Evolutionary conservation across 2,888 invertebrate species (phyloP), one percentile per base, ranked within the genome.

Genomic region (Terebella lapidaria): DNA sequence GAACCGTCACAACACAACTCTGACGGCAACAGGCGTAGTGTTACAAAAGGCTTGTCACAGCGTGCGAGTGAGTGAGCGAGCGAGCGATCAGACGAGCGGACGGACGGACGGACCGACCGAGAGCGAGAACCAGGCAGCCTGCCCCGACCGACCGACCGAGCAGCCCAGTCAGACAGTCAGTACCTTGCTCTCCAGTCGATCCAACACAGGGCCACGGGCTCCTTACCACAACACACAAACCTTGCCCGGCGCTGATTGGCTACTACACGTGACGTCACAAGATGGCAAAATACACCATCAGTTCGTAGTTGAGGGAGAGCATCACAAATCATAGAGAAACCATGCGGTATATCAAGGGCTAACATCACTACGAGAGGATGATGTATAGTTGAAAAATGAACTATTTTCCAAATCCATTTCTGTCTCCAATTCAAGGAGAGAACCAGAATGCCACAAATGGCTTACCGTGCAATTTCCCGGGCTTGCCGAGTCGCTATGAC

Each of bases 371-470:
- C 5, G 49, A 20, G n/a, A 49, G 15, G 10, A 22, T 49, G 49
- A 20, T 5, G 5, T 15, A 49, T 5, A 20, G 24, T n/a, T 5
- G 22, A 22, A 49, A n/a, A 24, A 49, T n/a, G 18, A n/a, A 15
- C 49, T 49, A 49, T 22, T 49, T 49, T 22, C 49, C 49, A 10
- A 49, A 49, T 49, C 49, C 49, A 24, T 49, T 49, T 24, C 24
- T 49, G 24, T 10, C 49, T 5, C 49, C 49, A 5, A 15, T 49
- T 5, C n/a, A 10, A 24, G 49, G 49, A 15, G 49, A 49, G 5
- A 24, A 5, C 5, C 49, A 49, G 49, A 24, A 15, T 5, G 24
- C 18, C 5, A 22, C 10, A 15, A 22, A 22, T 22, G 49, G 18
- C 15, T 24, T 49, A 22, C 49, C 15, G 49, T 49, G 49, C 22